Conservation (phyloP, 2,888 invertebrate genomes). For the Tenodera sinensis region DNA sequence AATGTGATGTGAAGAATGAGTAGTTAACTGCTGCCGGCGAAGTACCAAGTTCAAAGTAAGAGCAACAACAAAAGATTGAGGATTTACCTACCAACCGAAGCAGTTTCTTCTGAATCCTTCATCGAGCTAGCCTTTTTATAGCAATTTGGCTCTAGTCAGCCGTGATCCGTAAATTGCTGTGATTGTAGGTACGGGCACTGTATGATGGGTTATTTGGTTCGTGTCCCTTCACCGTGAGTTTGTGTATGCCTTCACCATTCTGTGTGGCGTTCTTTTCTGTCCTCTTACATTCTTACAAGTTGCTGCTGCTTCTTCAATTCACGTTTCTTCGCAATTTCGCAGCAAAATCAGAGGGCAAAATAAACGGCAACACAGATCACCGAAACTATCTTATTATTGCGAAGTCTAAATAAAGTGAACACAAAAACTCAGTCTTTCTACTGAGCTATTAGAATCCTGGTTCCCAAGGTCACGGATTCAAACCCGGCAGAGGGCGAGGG, state of each 20-base stretch:
- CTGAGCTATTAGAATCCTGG: too few relatives aligned
- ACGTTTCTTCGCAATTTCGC: too few relatives aligned
- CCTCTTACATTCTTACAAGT: neutral
- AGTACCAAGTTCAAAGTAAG: neutral
- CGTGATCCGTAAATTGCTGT: constrained; percentile 22
- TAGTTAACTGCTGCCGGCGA: neutral
- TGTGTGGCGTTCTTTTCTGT: neutral
- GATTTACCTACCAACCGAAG: neutral
- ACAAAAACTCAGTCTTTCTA: too few relatives aligned
- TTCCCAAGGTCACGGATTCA: too few relatives aligned
- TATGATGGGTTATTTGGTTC: constrained; percentile 3
- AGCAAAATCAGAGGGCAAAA: too few relatives aligned
- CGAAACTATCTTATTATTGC: too few relatives aligned
- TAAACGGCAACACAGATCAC: too few relatives aligned
- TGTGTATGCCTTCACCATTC: neutral
- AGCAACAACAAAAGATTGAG: neutral
- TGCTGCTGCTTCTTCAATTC: too few relatives aligned
- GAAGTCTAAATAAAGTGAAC: too few relatives aligned
- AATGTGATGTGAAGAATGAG: too few relatives aligned
- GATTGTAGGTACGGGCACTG: constrained; percentile 7
- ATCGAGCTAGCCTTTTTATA: neutral
- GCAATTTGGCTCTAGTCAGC: constrained; percentile 20
- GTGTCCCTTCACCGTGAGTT: neutral
- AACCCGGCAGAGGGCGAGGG: too few relatives aligned
- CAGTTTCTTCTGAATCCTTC: neutral